A percentile compares a stretch with the other conserved stretches of the same genome.
These are phyloP conservation scores for Gallinago undulata DNA, from an alignment of 2,113 vertebrate species.

Conservation along the genomic window DNA sequence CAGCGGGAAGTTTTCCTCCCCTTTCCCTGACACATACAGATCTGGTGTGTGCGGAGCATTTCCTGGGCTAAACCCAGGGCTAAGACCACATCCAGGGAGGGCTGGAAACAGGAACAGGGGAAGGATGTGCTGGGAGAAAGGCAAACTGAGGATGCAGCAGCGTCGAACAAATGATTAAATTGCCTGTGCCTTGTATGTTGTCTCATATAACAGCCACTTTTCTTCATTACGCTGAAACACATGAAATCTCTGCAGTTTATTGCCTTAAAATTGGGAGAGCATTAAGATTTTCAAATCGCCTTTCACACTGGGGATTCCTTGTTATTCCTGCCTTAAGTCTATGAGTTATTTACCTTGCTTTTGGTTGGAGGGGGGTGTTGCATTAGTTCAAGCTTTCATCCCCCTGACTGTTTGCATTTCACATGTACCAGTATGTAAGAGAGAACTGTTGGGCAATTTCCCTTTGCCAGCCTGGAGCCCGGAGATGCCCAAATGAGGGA, in stretches of 20 bases:
- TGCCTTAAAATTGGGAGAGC: background rate
- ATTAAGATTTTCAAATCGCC: background rate
- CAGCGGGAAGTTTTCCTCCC: background rate
- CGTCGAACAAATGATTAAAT: background rate
- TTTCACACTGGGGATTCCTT: background rate
- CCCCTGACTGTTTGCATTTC: background rate
- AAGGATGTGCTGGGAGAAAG: background rate
- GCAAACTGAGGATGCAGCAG: background rate
- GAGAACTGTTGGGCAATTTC: background rate
- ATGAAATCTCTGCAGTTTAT: background rate
- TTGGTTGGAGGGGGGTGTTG: background rate
- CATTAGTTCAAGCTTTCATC: background rate
- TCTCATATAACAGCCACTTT: background rate
- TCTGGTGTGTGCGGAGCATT: background rate
- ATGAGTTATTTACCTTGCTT: background rate
- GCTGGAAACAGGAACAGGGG: background rate
- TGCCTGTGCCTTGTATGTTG: background rate
- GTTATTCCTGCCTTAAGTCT: background rate
- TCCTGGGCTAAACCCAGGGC: background rate
- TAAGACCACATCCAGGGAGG: background rate
- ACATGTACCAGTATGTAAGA: background rate
- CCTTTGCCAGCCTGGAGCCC: background rate
- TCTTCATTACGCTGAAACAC: background rate
- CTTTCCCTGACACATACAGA: background rate
- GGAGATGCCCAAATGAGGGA: accelerated